Evolutionary conservation across 2,797 vertebrate species (phyloP), one percentile per base, ranked within the genome.

Genomic region (Philypnodon macrostomus): DNA sequence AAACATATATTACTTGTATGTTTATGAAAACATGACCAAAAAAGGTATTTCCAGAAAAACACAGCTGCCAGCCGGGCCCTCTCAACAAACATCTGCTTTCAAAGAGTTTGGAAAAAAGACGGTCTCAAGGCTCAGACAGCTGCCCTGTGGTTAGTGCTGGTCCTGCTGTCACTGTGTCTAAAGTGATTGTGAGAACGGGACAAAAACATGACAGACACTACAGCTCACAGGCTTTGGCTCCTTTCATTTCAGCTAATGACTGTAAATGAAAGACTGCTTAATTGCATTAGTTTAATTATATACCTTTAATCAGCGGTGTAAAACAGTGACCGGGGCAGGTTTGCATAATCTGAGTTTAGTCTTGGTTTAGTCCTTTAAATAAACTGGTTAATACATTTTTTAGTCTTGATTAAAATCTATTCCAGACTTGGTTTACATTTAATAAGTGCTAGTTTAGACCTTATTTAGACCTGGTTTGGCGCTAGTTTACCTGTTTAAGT

Each of bases 51-150:
- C 12, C 18, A 11, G 31, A 39, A 37, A 50, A 58, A 42, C 34
- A 45, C n/a, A 49, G 52, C 30, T 29, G 24, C 33, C 35, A 58
- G 57, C 32, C 51, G 41, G 47, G 45, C 29, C 8, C 37, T 36
- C 12, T 2, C 38, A 35, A 31, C 44, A 50, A 54, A 67, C 63
- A 70, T 68, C 64, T 73, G 55, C 60, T 76, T 41, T 45, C 38
- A 53, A 41, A 39, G 17, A 37, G 14, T 46, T 58, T 21, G 45
- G 33, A n/a, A 56, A 24, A 37, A 54, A n/a, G n/a, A 31, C 41
- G 19, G 53, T 31, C 34, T 14, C 23, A 35, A 40, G 21, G 40
- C 19, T 19, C 10, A 37, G 29, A 17, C 65, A 61, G 49, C 27
- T 40, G 47, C 23, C n/a, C 49, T 65, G 63, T 63, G 63, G 40